A percentile compares a stretch with the other conserved stretches of the same genome.
phyloP scores from a whole-genome alignment of 2,888 invertebrate species.

The Neoaliturus tenellus region DNA sequence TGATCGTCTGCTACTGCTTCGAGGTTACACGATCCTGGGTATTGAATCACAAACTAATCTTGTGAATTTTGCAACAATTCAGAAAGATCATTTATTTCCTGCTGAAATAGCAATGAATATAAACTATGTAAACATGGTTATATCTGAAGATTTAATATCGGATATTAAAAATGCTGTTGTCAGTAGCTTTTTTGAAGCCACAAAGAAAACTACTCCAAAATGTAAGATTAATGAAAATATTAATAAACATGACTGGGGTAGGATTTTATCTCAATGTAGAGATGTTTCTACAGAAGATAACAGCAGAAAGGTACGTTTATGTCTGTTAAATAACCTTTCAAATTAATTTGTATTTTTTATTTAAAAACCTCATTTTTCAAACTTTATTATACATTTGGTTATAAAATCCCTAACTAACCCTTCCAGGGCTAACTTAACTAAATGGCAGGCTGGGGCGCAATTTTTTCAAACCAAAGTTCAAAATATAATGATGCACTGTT shows the following conservation, averaged over 20 bases:
- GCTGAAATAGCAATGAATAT: neutral
- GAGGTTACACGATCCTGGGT: slow-evolving; percentile 45
- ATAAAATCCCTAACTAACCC: too few species aligned
- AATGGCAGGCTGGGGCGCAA: too few species aligned
- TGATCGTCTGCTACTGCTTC: slow-evolving; percentile 36
- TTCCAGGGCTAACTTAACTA: too few species aligned
- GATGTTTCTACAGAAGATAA: neutral
- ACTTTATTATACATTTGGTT: too few species aligned
- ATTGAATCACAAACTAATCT: slow-evolving; percentile 37
- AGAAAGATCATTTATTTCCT: slow-evolving; percentile 34
- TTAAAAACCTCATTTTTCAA: too few species aligned
- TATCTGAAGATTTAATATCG: neutral
- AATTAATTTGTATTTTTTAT: too few species aligned
- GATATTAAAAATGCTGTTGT: neutral
- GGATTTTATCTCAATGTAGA: neutral
- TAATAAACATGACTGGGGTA: slow-evolving; percentile 10
- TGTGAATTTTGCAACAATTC: slow-evolving; percentile 25
- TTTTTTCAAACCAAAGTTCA: too few species aligned
- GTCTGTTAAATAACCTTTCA: too few species aligned
- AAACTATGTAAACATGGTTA: neutral
- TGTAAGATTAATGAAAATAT: neutral
- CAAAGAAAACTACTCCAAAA: neutral
- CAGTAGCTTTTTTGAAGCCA: neutral
- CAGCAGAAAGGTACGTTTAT: neutral
- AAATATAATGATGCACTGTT: too few species aligned